A percentile compares a stretch with the other conserved stretches of the same genome.
These are phyloP conservation scores for Octomys mimax DNA, from an alignment of 2,797 vertebrate species.

Conservation along the genomic window DNA sequence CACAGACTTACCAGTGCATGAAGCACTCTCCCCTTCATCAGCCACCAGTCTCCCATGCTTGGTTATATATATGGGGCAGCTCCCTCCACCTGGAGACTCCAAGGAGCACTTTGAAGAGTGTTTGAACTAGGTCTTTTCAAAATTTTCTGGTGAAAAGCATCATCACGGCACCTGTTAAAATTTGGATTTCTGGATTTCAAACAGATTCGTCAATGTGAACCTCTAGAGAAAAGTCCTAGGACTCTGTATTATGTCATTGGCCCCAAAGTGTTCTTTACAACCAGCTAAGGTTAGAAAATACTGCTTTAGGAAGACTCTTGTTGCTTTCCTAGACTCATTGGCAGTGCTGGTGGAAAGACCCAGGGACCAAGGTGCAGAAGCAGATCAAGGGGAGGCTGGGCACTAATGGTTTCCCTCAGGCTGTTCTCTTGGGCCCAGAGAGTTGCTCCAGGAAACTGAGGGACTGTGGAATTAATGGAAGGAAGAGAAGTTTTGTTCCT, in stretches of 20 bases:
- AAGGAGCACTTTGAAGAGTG: background rate
- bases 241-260: background rate
- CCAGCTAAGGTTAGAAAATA: background rate
- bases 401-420: background rate
- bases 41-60: background rate
- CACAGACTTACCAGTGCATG: background rate
- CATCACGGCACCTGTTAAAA: conserved; percentile 19
- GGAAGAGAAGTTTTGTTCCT: background rate
- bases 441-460: background rate
- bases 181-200: conserved; percentile 50
- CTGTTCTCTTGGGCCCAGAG: background rate
- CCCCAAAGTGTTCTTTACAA: background rate
- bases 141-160: conserved; percentile 14
- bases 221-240: background rate
- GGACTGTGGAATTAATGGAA: background rate
- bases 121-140: background rate
- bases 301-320: background rate
- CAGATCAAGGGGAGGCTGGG: background rate
- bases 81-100: background rate
- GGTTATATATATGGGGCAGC: background rate
- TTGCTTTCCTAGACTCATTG: background rate
- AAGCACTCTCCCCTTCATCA: background rate
- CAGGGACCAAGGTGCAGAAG: background rate
- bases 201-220: background rate
- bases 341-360: background rate